Conservation (phyloP, 1,140 invertebrate species). For the Chelonus insularis region DNA sequence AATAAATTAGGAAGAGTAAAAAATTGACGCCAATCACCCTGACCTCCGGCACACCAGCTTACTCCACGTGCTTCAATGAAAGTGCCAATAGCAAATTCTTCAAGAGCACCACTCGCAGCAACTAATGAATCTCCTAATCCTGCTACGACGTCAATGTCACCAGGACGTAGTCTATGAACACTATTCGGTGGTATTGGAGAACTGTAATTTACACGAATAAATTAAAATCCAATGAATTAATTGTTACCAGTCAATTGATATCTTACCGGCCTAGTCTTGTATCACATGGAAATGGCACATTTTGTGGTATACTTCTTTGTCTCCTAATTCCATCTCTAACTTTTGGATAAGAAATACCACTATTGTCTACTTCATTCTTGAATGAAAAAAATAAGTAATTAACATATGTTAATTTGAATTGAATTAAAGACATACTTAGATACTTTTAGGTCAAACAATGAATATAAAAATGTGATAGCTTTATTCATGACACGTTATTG, state of each 20-base stretch:
- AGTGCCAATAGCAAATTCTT: conserved; percentile 72
- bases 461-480: no score
- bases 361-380: conserved; percentile 37
- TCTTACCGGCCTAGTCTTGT: conserved; percentile 35
- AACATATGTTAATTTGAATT: no score
- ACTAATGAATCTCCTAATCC: conserved; percentile 80
- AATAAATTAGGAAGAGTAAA: conserved; percentile 74
- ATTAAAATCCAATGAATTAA: neutral
- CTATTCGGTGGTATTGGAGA: conserved; percentile 48
- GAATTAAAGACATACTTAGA: conserved; percentile 22
- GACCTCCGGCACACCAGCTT: conserved; percentile 75
- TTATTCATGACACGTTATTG: no score
- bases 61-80: conserved; percentile 77
- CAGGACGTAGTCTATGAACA: conserved; percentile 70
- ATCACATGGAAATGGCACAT: conserved; percentile 54
- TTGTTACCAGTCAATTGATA: conserved; percentile 1
- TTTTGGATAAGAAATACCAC: conserved; percentile 41
- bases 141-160: conserved; percentile 77
- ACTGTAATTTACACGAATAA: no score
- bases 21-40: conserved; percentile 69
- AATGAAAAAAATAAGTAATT: conserved; percentile 23
- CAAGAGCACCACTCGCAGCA: conserved; percentile 75
- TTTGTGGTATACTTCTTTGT: conserved; percentile 44
- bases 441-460: no score
- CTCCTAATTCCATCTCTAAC: conserved; percentile 40